phyloP scores from a whole-genome alignment of 2,797 vertebrate species.

The Sylvia borin region DNA sequence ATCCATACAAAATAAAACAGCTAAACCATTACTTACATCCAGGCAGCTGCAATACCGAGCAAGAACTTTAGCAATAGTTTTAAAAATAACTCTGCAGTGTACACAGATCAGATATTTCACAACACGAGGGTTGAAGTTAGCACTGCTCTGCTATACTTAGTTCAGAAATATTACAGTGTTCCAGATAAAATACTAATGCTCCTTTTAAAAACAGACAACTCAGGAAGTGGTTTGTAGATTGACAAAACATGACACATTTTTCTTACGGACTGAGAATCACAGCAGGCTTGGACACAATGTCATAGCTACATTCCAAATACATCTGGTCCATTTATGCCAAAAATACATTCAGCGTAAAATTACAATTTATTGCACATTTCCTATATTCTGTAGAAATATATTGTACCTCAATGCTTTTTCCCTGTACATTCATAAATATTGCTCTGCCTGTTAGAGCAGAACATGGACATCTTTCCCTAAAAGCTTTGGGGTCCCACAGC shows the following conservation, averaged over 20 bases:
- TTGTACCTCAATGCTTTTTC: background rate
- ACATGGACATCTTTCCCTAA: background rate
- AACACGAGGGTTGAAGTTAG: conserved; percentile 31
- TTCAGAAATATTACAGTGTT: conserved; percentile 54
- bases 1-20: conserved; percentile 77
- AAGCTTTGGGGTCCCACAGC: background rate
- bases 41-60: conserved; percentile 57
- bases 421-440: background rate
- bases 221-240: conserved; percentile 2
- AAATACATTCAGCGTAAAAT: conserved; percentile 50
- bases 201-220: conserved; percentile 16
- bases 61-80: conserved; percentile 56
- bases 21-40: conserved; percentile 72
- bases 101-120: conserved; percentile 48
- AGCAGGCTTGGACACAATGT: conserved; percentile 45
- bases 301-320: conserved; percentile 40
- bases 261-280: conserved; percentile 34
- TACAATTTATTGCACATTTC: conserved; percentile 65
- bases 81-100: conserved; percentile 66
- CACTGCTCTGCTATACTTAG: conserved; percentile 10
- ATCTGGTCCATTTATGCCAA: conserved; percentile 1
- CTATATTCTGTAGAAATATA: conserved; percentile 28
- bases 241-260: conserved; percentile 18
- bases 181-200: conserved; percentile 49
- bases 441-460: background rate